Evolutionary conservation across 37 sponge, comb jelly and placozoan species (phyloP), one percentile per base, ranked within the genome.

Genomic region (Lycopodina hypogea): DNA sequence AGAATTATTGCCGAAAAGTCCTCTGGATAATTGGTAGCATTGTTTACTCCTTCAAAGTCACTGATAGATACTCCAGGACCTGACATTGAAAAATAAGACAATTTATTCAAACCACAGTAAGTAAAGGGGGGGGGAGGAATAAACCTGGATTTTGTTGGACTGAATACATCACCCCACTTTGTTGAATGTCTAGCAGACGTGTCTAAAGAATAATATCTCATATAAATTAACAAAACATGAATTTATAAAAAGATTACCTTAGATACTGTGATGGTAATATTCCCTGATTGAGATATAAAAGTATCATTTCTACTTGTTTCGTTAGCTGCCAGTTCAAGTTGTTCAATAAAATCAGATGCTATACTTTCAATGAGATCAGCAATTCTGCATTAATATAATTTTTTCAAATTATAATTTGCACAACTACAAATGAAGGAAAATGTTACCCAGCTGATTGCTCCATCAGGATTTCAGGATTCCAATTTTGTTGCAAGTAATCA

Each of bases 401-500:
- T 15, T 18, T 22, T 62, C 23, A 62, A n/a, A 11, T 35, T 24
- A 70, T 12, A 45, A 41, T 12, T 17, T 24, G 21, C 23, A 70
- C n/a, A 4, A 7, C 33, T 42, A n/a, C 26, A 21, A 70, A 22
- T 7, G 36, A 35, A 36, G 39, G 41, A 7, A 45, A 45, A 39
- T 4, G 8, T 17, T 70, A 70, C 70, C 15, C 42, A 11, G 70
- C 70, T 24, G 70, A 70, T 70, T 39, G 26, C 42, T 8, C 26
- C 36, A 24, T 36, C 6, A 38, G 42, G 14, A 42, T 26, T 70
- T 40, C 45, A 24, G 42, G 70, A 32, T 32, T 73, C 74, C 74
- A 73, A 55, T 2, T 53, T 30, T 73, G 48, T 45, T 45, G 74
- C 19, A 73, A 56, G 17, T 30, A 35, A 32, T 73, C 74, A 24